Evolutionary conservation across 2,797 vertebrate species (phyloP), one percentile per base, ranked within the genome.

Genomic region (Miichthys miiuy): DNA sequence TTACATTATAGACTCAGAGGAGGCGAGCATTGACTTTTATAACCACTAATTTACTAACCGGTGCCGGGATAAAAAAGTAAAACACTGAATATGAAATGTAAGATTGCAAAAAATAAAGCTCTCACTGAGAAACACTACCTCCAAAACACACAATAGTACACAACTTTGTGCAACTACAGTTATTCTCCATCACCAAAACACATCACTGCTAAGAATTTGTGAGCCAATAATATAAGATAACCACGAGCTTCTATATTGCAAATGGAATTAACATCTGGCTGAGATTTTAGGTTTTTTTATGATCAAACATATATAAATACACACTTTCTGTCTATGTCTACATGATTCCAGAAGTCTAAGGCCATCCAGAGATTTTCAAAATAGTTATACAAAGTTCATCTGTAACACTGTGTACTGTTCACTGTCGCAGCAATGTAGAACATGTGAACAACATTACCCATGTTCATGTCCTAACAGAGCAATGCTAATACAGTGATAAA

Each of bases 371-470:
- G 21, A 71, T 57, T 20, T 69, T 25, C 13, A 25, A 20, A 65
- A 21, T 54, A 20, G 44, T 63, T 62, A 11, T 62, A 8, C 27
- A 58, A 60, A 66, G 63, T 67, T 52, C 3, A 67, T 21, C 6
- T 56, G 20, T 27, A 52, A 68, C 17, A 27, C 11, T 17, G 12
- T 72, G n/a, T 12, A 44, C n/a, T 41, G 5, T 52, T 70, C 10
- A 2, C 6, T 54, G 62, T 68, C 46, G 11, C 6, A 16, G 21
- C 41, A 21, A 5, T 27, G 13, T 11, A n/a, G 17, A 58, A 13
- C 58, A 74, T 55, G 54, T 73, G 41, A 77, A 51, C 9, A 54
- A 30, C 10, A 48, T 67, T 62, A 52, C 60, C 30, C 10, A 63
- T 41, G 5, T 72, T 63, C 54, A 61, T 47, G 4, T 71, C 5